Conservation (phyloP, 2,888 invertebrate genomes). For the Hydroisotoma schaefferi region DNA sequence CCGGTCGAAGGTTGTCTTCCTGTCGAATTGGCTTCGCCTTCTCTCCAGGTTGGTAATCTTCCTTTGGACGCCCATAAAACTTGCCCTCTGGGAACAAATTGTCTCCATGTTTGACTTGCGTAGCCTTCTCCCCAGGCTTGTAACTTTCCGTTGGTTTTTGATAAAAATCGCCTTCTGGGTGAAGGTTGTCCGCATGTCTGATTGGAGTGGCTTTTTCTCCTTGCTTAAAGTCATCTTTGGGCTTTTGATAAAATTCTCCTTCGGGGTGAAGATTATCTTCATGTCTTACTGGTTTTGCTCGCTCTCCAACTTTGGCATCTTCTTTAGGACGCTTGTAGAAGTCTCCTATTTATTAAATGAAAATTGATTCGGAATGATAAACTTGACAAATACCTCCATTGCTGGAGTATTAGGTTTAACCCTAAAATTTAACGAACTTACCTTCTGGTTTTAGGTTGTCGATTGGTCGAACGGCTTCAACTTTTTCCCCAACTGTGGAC, state of each 20-base stretch:
- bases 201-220: slow-evolving; percentile 58
- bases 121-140: slow-evolving; percentile 52
- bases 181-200: slow-evolving; percentile 61
- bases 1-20: slow-evolving; percentile 58
- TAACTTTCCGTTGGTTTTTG: slow-evolving; percentile 51
- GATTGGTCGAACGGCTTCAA: slow-evolving; percentile 54
- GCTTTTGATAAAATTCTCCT: slow-evolving; percentile 59
- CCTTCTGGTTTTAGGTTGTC: slow-evolving; percentile 63
- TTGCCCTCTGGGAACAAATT: slow-evolving; percentile 53
- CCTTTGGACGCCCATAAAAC: slow-evolving; percentile 49
- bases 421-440: too few relatives aligned
- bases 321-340: slow-evolving; percentile 58
- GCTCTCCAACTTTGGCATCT: slow-evolving; percentile 55
- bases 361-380: too few relatives aligned
- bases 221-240: slow-evolving; percentile 59
- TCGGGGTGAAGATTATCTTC: slow-evolving; percentile 62
- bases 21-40: slow-evolving; percentile 56
- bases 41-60: slow-evolving; percentile 20
- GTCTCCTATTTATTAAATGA: slow-evolving; percentile 61
- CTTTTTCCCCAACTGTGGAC: slow-evolving; percentile 54
- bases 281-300: slow-evolving; percentile 51
- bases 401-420: too few relatives aligned
- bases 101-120: slow-evolving; percentile 5
- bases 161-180: slow-evolving; percentile 58
- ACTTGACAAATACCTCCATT: too few relatives aligned